phyloP scores from a whole-genome alignment of 2,113 vertebrate genomes.

The Hystrix brachyura region DNA sequence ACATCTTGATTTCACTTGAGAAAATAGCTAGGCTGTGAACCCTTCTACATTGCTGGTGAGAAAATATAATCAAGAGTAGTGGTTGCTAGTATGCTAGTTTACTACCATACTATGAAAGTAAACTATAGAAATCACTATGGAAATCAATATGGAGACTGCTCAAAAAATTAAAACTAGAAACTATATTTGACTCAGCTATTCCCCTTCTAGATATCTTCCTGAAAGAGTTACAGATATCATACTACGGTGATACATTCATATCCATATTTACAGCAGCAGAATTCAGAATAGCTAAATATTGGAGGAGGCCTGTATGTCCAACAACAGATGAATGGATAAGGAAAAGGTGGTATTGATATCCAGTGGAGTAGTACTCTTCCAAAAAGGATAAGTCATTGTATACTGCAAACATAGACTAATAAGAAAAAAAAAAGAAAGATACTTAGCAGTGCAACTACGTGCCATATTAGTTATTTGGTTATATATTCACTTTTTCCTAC shows the following conservation, averaged over 20 bases:
- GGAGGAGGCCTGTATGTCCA: neutral
- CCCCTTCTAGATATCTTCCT: neutral
- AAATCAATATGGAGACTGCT: neutral
- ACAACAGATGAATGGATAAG: neutral
- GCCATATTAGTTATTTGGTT: neutral
- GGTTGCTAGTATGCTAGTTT: no score
- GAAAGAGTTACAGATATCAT: neutral
- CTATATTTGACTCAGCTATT: neutral
- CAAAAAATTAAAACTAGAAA: neutral
- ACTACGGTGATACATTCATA: neutral
- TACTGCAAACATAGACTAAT: neutral
- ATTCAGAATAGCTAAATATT: neutral
- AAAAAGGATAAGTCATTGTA: neutral
- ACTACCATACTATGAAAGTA: no score
- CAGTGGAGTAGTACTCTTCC: neutral
- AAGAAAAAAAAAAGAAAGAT: neutral
- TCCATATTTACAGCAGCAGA: neutral
- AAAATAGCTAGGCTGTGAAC: neutral
- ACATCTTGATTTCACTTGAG: neutral
- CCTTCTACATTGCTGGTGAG: neutral
- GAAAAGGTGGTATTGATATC: neutral
- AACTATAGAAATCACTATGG: neutral
- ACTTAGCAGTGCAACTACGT: neutral
- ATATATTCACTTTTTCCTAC: neutral
- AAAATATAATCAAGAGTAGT: neutral